phyloP scores from a whole-genome alignment of 2,888 invertebrate species.

The Drosophila infuscata region DNA sequence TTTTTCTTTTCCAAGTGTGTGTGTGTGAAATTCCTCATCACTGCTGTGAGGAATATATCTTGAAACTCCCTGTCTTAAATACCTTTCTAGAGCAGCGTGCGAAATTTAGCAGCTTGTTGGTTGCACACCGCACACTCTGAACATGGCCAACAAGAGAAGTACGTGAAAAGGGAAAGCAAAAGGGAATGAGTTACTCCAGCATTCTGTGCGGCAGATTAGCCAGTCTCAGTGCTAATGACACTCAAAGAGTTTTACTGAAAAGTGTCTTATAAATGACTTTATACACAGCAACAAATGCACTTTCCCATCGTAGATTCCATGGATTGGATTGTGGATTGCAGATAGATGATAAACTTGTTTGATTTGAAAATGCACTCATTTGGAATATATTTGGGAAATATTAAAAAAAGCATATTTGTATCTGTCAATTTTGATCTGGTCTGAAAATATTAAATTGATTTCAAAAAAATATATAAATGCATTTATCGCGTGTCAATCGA shows the following conservation, averaged over 20 bases:
- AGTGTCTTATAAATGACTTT: background rate
- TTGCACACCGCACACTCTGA: conserved; percentile 24
- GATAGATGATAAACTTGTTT: background rate
- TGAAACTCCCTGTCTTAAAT: conserved; percentile 56
- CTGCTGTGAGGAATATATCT: conserved; percentile 35
- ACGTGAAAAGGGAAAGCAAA: background rate
- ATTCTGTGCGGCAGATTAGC: background rate
- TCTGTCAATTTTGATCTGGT: background rate
- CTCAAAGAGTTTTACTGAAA: background rate
- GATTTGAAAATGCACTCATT: background rate
- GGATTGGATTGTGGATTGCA: background rate
- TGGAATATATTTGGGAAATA: background rate
- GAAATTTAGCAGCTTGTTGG: conserved; percentile 78
- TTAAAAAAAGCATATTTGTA: too few relatives aligned
- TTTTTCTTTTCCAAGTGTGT: conserved; percentile 15
- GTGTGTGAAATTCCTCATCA: conserved; percentile 34
- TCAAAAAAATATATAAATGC: background rate
- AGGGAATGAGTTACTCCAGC: background rate
- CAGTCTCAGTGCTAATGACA: background rate
- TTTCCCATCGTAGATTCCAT: background rate
- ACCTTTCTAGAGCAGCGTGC: conserved; percentile 73
- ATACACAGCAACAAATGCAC: background rate
- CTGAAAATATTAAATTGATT: background rate
- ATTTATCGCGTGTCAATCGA: background rate
- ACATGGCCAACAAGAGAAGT: background rate